Conservation (phyloP, 2,797 vertebrate genomes). For the Heterohyrax brucei region DNA sequence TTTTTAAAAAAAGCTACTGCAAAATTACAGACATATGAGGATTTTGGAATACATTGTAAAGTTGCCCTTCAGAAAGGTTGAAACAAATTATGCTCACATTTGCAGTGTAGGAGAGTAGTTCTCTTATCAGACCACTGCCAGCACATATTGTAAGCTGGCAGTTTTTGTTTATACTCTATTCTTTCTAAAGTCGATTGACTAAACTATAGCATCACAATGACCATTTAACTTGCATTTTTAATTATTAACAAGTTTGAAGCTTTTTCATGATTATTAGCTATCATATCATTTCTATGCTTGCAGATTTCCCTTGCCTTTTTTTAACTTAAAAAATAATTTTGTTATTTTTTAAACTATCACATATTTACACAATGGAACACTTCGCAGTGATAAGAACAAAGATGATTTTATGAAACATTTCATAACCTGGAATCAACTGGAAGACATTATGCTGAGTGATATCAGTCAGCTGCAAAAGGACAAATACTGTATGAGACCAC, state of each 20-base stretch:
- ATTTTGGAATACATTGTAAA: slow-evolving; percentile 43
- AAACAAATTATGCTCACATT: slow-evolving; percentile 23
- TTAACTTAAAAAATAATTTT: slow-evolving; percentile 47
- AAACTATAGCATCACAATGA: background rate
- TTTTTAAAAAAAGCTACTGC: slow-evolving; percentile 52
- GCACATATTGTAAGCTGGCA: background rate
- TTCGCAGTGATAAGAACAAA: no score
- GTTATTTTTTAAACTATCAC: background rate
- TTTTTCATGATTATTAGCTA: slow-evolving; percentile 68
- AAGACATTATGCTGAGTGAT: no score
- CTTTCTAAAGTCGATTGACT: slow-evolving; percentile 16
- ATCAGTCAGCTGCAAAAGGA: no score
- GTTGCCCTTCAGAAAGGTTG: slow-evolving; percentile 60
- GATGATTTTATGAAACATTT: no score
- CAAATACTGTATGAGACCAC: no score
- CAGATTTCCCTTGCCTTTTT: slow-evolving; percentile 57
- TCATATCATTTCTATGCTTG: slow-evolving; percentile 37
- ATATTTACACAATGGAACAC: no score
- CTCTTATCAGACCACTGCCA: background rate
- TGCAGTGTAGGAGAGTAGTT: background rate
- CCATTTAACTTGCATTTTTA: slow-evolving; percentile 67
- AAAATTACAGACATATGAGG: slow-evolving; percentile 37
- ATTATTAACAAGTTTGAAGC: slow-evolving; percentile 28
- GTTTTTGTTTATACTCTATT: background rate
- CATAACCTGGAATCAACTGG: no score